A percentile compares a stretch with the other conserved stretches of the same genome.
These are phyloP conservation scores for Nasonia giraulti DNA, from an alignment of 1,140 invertebrate genomes.

Conservation along the genomic window DNA sequence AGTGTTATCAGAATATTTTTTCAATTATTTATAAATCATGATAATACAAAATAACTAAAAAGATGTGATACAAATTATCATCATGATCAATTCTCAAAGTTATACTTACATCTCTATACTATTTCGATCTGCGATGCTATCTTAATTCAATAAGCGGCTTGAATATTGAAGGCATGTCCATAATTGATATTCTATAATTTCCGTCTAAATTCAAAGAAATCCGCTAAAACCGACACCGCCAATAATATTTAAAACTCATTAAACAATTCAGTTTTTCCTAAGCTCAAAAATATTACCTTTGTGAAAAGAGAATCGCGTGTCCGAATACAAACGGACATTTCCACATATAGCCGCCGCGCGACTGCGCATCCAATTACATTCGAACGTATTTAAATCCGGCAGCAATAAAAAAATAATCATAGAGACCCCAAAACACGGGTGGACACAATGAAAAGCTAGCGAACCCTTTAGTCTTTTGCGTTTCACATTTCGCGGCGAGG, in stretches of 20 bases:
- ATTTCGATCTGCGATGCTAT: too few species aligned
- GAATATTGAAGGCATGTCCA: background rate
- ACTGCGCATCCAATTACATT: background rate
- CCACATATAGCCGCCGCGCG: too few species aligned
- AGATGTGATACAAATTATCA: too few species aligned
- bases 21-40: too few species aligned
- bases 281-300: background rate
- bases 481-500: conserved; percentile 44
- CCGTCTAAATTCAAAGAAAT: background rate
- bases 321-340: background rate
- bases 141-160: too few species aligned
- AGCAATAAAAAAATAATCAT: conserved; percentile 43
- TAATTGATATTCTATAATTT: background rate
- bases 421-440: background rate
- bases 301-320: background rate
- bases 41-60: too few species aligned
- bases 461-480: conserved; percentile 48
- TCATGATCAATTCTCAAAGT: too few species aligned
- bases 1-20: too few species aligned
- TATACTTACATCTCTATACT: too few species aligned
- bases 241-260: background rate
- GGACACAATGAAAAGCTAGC: conserved; percentile 40
- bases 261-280: background rate
- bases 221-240: background rate
- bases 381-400: conserved; percentile 10